Percentiles rank a stretch among this genome's conserved stretches.
Conservation (phyloP, 2,797 vertebrate species). For the Poecile montanus region DNA sequence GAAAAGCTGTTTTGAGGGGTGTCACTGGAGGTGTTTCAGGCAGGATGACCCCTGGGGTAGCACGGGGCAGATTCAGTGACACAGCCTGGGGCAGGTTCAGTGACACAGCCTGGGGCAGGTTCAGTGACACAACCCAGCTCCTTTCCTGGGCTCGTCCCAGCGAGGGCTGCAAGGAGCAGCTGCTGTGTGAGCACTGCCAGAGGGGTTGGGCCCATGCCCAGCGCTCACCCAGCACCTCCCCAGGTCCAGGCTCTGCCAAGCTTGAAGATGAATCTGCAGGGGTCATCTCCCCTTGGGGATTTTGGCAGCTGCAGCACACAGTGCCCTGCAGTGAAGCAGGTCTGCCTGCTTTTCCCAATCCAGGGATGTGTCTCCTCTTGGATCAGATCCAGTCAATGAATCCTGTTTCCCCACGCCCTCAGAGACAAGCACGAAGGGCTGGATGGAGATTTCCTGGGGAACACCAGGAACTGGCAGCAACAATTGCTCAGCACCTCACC, state of each 20-base stretch:
- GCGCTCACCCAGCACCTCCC: accelerated
- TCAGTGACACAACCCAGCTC: accelerated
- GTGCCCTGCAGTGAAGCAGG: background rate
- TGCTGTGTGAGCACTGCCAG: accelerated
- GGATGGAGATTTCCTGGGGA: background rate
- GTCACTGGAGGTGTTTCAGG: background rate
- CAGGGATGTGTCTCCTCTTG: background rate
- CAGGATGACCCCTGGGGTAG: background rate
- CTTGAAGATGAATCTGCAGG: background rate
- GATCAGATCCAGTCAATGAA: background rate
- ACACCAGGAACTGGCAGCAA: background rate
- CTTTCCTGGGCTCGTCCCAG: background rate
- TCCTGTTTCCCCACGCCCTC: background rate
- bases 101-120: accelerated
- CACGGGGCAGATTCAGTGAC: accelerated
- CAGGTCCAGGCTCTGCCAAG: background rate
- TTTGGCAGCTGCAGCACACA: background rate
- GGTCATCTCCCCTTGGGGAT: background rate
- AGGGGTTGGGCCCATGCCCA: accelerated
- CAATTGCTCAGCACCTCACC: background rate
- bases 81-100: background rate
- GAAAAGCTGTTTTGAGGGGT: background rate
- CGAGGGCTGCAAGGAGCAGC: background rate
- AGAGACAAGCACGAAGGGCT: background rate
- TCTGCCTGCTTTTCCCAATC: background rate